phyloP scores from a whole-genome alignment of 2,888 invertebrate species.

The Nasonovia ribisnigri region DNA sequence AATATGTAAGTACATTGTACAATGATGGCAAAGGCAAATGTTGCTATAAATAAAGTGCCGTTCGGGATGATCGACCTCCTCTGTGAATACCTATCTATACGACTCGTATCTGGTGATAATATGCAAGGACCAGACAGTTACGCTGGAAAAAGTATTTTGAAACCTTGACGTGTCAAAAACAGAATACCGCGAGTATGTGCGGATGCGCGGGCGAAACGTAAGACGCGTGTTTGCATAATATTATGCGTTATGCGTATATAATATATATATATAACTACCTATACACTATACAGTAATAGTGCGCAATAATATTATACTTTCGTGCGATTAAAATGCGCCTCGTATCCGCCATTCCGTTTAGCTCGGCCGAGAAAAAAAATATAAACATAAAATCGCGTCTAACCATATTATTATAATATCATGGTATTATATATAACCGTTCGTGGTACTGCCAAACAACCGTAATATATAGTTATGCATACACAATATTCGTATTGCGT shows the following conservation, averaged over 20 bases:
- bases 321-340: slow-evolving; percentile 2
- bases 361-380: background rate
- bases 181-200: background rate
- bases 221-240: background rate
- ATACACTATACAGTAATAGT: too few species aligned
- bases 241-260: background rate
- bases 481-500: slow-evolving; percentile 20
- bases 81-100: background rate
- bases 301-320: background rate
- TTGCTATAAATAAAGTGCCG: background rate
- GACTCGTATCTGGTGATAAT: background rate
- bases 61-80: background rate
- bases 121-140: background rate
- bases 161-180: background rate
- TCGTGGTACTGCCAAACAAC: slow-evolving; percentile 28
- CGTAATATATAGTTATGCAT: slow-evolving; percentile 23
- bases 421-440: background rate
- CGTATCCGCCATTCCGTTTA: background rate
- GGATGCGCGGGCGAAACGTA: background rate
- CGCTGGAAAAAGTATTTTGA: background rate
- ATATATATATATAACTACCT: too few species aligned
- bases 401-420: slow-evolving; percentile 18
- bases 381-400: slow-evolving; percentile 2
- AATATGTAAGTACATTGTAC: background rate
- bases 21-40: background rate